Percentiles rank a stretch among this genome's conserved stretches.
Evolutionary conservation across 2,113 vertebrate genomes (phyloP).

Genomic region (Collichthys lucidus): DNA sequence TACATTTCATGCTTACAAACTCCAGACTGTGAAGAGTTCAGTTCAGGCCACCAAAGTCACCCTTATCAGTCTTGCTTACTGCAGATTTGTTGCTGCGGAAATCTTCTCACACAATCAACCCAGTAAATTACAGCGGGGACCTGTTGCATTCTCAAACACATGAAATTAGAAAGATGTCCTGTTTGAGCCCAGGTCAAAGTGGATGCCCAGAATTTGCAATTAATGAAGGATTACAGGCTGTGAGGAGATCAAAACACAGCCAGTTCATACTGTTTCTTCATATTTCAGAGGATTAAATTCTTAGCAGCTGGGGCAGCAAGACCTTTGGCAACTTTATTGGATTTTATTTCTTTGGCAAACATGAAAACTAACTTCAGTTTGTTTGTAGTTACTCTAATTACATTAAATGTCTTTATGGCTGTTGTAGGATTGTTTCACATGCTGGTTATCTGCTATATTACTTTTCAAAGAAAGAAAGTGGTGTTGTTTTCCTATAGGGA

Average conservation of each 20-base stretch:
- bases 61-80: constrained; percentile 3
- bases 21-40: constrained; percentile 11
- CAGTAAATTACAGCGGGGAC: constrained; percentile 10
- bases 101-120: constrained; percentile 26
- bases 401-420: background rate
- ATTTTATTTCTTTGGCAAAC: constrained; percentile 27
- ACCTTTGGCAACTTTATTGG: constrained; percentile 28
- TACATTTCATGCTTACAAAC: background rate
- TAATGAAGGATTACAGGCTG: constrained; percentile 74
- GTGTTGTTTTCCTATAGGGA: background rate
- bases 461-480: background rate
- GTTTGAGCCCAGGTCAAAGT: constrained; percentile 60
- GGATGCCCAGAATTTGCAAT: constrained; percentile 69
- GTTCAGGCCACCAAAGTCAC: constrained; percentile 5
- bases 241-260: constrained; percentile 68
- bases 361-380: background rate
- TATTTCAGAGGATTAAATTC: constrained; percentile 76
- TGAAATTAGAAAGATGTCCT: constrained; percentile 30
- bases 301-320: constrained; percentile 40
- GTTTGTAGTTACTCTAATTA: background rate
- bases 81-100: constrained; percentile 1
- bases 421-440: background rate
- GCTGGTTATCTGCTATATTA: background rate
- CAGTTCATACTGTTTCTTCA: constrained; percentile 64
- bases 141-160: constrained; percentile 34